Evolutionary conservation across 2,113 vertebrate genomes (phyloP).

Genomic region (Cygnus buccinator): DNA sequence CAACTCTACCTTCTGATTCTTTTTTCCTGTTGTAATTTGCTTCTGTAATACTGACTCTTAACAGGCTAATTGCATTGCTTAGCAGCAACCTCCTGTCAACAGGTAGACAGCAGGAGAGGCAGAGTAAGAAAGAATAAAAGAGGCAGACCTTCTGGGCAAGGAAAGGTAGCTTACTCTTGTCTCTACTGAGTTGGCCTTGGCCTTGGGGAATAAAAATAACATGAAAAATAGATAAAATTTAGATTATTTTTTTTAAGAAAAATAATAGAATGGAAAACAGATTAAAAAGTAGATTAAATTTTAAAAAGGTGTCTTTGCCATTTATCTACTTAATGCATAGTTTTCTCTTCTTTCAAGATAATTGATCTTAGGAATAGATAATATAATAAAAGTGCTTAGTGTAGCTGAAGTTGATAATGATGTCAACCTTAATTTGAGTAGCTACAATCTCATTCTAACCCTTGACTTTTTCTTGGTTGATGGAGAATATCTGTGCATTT

Average conservation of each 20-base stretch:
- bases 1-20: constrained; percentile 74
- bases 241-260: background rate
- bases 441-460: background rate
- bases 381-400: background rate
- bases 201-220: background rate
- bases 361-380: background rate
- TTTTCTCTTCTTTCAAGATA: background rate
- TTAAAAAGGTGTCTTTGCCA: background rate
- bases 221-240: background rate
- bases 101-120: constrained; percentile 45
- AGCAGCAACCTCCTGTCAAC: constrained; percentile 51
- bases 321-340: background rate
- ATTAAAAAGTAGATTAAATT: no score
- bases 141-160: background rate
- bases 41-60: constrained; percentile 67
- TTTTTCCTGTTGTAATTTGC: constrained; percentile 73
- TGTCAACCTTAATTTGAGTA: background rate
- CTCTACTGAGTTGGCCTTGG: constrained; percentile 16
- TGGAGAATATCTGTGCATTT: background rate
- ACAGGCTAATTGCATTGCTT: constrained; percentile 57
- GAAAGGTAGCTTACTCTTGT: constrained; percentile 21
- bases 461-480: background rate
- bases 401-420: background rate
- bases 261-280: no score
- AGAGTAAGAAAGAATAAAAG: constrained; percentile 3